Conservation (phyloP, 2,888 invertebrate genomes). For the Clistopyga incitator region DNA sequence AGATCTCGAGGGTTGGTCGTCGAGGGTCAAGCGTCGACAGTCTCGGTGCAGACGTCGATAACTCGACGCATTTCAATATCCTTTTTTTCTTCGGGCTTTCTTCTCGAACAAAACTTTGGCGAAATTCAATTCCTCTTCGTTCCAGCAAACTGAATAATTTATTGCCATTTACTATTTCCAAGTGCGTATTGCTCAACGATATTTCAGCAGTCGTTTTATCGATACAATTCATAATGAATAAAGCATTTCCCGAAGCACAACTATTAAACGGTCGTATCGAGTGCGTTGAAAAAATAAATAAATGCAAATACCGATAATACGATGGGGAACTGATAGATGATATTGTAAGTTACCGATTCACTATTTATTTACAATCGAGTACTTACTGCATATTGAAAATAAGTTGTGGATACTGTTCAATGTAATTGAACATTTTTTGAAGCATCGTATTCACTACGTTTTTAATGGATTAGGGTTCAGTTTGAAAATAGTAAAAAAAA, state of each 20-base stretch:
- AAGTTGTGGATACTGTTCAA: too few species aligned
- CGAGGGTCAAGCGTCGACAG: constrained; percentile 61
- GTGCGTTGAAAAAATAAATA: not conserved
- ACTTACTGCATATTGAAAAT: too few species aligned
- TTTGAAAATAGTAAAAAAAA: constrained; percentile 7
- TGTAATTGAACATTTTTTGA: too few species aligned
- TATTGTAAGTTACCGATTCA: not conserved
- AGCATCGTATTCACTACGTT: not conserved
- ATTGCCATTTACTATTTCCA: constrained; percentile 18
- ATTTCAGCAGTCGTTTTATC: not conserved
- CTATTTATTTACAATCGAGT: not conserved
- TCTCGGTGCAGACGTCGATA: constrained; percentile 63
- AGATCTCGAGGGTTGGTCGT: constrained; percentile 59
- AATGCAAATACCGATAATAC: not conserved
- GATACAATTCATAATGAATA: constrained; percentile 19
- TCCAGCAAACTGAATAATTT: constrained; percentile 36
- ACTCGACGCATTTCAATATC: constrained; percentile 65
- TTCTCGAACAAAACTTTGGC: constrained; percentile 28
- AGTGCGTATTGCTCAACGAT: not conserved
- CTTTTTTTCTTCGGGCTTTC: constrained; percentile 19
- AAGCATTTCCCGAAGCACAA: not conserved
- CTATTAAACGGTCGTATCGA: not conserved
- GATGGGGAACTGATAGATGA: not conserved
- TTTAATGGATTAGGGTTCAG: not conserved
- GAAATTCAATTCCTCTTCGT: constrained; percentile 31